Conservation (phyloP, 2,797 vertebrate species). For the Pseudochromis fuscus region DNA sequence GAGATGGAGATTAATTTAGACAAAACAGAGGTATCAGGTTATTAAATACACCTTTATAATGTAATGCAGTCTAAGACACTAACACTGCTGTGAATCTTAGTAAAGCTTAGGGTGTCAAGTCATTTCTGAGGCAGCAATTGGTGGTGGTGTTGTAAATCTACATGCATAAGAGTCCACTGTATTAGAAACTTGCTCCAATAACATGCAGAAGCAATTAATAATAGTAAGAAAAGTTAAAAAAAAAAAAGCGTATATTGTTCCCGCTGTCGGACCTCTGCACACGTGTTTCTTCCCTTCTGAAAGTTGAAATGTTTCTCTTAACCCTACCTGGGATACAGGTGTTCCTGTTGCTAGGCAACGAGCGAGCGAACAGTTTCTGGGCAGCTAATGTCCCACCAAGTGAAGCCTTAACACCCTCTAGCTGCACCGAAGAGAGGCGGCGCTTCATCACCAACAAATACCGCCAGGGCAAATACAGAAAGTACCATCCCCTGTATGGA, state of each 20-base stretch:
- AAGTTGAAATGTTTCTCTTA: constrained; percentile 7
- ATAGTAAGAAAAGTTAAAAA: no score
- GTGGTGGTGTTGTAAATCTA: background rate
- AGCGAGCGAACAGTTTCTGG: constrained; percentile 92
- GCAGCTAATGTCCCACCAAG: constrained; percentile 95
- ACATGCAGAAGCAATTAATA: background rate
- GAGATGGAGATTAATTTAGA: background rate
- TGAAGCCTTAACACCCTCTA: constrained; percentile 86
- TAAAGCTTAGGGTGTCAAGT: background rate
- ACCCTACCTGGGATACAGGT: constrained; percentile 81
- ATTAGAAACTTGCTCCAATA: background rate
- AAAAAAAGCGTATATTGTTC: background rate
- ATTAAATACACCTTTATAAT: background rate
- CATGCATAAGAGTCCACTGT: background rate
- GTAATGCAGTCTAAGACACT: background rate
- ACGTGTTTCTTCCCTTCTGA: background rate
- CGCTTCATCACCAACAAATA: constrained; percentile 92
- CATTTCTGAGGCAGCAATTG: background rate
- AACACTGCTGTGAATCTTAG: background rate
- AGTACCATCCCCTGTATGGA: constrained; percentile 93
- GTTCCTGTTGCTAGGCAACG: constrained; percentile 89
- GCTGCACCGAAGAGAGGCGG: constrained; percentile 85
- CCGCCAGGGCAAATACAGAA: constrained; percentile 94
- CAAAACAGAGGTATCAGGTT: background rate
- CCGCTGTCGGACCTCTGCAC: background rate